A percentile compares a stretch with the other conserved stretches of the same genome.
phyloP scores from a whole-genome alignment of 2,113 vertebrate genomes.

The Phaethornis superciliosus region DNA sequence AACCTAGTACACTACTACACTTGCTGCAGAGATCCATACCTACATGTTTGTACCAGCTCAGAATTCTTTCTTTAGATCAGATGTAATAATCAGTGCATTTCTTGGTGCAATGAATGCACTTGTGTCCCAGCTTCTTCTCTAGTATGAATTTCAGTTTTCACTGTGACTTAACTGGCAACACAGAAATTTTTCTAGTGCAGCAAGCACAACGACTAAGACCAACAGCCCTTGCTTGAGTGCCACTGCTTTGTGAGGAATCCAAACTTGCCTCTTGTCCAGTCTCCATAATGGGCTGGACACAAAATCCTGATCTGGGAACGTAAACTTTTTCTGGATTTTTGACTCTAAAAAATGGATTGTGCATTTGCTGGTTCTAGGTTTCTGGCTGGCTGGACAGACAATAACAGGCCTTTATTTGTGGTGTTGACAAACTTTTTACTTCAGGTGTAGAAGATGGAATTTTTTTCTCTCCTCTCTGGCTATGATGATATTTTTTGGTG shows the following conservation, averaged over 20 bases:
- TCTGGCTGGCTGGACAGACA: neutral
- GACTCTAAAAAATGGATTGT: neutral
- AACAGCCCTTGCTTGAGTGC: neutral
- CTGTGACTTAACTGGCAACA: neutral
- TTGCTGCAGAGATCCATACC: neutral
- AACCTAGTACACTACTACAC: neutral
- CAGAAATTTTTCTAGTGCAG: neutral
- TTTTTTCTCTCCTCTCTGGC: neutral
- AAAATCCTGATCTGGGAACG: neutral
- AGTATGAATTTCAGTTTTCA: neutral
- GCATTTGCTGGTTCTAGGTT: neutral
- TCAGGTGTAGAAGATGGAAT: neutral
- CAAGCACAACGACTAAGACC: neutral
- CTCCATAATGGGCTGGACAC: neutral
- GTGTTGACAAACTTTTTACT: neutral
- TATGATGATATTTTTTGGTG: neutral
- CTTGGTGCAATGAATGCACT: neutral
- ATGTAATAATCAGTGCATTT: neutral
- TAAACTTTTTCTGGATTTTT: neutral
- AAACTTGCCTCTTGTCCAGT: neutral
- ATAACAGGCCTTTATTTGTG: neutral
- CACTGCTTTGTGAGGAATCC: neutral
- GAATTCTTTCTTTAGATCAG: neutral
- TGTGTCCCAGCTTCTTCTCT: neutral
- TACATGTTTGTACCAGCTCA: neutral